Conservation (phyloP, 2,113 vertebrate species). For the Bufo gargarizans region DNA sequence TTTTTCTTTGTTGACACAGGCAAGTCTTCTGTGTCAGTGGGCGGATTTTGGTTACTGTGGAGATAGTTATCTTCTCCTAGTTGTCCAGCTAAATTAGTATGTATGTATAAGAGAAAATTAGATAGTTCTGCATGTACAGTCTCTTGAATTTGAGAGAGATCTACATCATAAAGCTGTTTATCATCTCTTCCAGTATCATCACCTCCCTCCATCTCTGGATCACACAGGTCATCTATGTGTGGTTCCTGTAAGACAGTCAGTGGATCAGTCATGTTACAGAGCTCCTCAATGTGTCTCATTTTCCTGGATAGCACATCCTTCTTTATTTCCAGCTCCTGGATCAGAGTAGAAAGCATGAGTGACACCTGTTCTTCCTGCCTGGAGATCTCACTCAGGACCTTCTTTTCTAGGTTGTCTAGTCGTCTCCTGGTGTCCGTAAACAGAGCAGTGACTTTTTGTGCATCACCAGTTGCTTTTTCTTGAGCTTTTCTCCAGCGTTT, state of each 20-base stretch:
- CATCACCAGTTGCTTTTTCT: background rate
- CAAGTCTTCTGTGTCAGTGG: background rate
- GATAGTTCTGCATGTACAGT: no score
- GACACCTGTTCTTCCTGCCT: background rate
- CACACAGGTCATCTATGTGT: background rate
- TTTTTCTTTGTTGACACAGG: background rate
- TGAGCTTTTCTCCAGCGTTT: background rate
- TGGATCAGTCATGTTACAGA: no score
- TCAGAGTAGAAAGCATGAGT: background rate
- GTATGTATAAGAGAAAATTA: no score
- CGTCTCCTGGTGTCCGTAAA: background rate
- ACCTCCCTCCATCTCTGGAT: no score
- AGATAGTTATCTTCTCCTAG: no score
- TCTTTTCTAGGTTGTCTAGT: background rate
- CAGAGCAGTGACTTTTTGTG: background rate
- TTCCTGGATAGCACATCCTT: background rate
- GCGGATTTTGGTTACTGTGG: no score
- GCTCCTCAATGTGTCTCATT: background rate
- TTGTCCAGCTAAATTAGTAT: no score
- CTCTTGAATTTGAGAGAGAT: no score
- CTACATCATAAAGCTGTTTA: no score
- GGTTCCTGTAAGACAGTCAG: no score
- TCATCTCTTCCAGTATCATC: no score
- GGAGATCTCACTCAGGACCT: background rate
- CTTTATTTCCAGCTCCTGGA: slow-evolving; percentile 1